Percentiles rank a stretch among this genome's conserved stretches.
These are phyloP conservation scores for Tetropium fuscum DNA, from an alignment of 2,888 invertebrate species.

Conservation along the genomic window DNA sequence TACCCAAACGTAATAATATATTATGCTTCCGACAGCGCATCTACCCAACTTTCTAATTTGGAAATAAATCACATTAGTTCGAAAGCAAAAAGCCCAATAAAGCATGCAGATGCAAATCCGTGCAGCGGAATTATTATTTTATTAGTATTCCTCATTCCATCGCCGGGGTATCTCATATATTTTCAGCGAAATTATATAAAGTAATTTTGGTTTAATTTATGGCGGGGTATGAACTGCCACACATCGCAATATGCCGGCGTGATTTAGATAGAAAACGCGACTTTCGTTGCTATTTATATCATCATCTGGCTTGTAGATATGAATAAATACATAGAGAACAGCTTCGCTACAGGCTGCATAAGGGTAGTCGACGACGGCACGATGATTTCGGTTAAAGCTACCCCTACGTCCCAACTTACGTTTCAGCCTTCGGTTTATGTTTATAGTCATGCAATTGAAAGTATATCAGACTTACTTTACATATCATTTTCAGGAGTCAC, in stretches of 20 bases:
- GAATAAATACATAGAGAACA: conserved; percentile 62
- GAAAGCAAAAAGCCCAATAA: conserved; percentile 50
- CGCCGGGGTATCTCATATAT: conserved; percentile 51
- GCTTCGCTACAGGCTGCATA: conserved; percentile 47
- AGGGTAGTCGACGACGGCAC: conserved; percentile 28
- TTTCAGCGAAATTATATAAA: conserved; percentile 58
- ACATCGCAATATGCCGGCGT: conserved; percentile 62
- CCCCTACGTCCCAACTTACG: conserved; percentile 36
- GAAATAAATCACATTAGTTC: conserved; percentile 49
- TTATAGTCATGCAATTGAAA: conserved; percentile 41
- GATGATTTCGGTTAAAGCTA: conserved; percentile 41
- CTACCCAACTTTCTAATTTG: conserved; percentile 32
- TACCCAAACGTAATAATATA: too few relatives aligned
- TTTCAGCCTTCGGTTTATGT: conserved; percentile 38
- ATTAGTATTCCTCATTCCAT: conserved; percentile 46
- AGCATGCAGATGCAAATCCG: conserved; percentile 49
- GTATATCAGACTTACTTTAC: conserved; percentile 26
- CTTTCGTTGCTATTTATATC: conserved; percentile 63
- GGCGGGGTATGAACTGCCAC: conserved; percentile 53
- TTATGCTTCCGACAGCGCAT: conserved; percentile 7
- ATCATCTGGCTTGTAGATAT: conserved; percentile 64
- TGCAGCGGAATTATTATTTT: conserved; percentile 52
- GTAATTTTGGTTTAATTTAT: conserved; percentile 63
- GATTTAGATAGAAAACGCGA: conserved; percentile 65
- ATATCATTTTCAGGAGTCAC: conserved; percentile 30